These are phyloP conservation scores for Diploptera punctata DNA, from an alignment of 2,888 invertebrate genomes.

Conservation along the genomic window DNA sequence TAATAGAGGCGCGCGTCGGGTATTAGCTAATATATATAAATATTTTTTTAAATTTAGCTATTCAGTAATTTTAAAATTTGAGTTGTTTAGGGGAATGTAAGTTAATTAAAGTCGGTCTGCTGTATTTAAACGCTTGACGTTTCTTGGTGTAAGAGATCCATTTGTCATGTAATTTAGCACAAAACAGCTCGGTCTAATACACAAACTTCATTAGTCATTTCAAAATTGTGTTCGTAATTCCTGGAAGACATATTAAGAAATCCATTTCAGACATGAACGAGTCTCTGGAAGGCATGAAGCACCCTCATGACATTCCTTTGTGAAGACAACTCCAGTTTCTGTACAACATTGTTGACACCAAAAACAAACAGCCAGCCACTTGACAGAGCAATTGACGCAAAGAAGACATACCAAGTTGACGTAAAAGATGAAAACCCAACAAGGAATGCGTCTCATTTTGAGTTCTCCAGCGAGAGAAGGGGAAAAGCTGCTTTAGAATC, in stretches of 20 bases:
- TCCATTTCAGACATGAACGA: not conserved
- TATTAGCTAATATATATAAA: no score
- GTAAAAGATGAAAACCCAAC: constrained; percentile 5
- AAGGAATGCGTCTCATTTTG: not conserved
- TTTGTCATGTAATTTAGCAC: no score
- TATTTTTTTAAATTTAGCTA: no score
- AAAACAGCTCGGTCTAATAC: no score
- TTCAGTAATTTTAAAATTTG: no score
- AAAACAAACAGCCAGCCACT: not conserved
- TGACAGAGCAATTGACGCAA: not conserved
- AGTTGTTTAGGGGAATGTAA: no score
- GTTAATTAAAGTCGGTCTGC: no score
- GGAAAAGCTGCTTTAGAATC: not conserved
- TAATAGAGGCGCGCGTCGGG: no score
- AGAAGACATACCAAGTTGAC: constrained; percentile 7
- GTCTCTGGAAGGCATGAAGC: not conserved
- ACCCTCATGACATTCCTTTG: not conserved
- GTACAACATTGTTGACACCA: not conserved
- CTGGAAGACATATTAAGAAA: not conserved
- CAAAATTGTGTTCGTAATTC: constrained; percentile 2
- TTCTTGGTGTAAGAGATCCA: no score
- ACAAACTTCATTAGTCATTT: no score
- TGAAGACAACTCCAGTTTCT: not conserved
- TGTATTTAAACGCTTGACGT: no score
- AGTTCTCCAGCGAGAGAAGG: no score